Percentiles rank a stretch among this genome's conserved stretches.
Evolutionary conservation across 2,888 invertebrate species (phyloP).

Genomic region (Lochmaea capreae): DNA sequence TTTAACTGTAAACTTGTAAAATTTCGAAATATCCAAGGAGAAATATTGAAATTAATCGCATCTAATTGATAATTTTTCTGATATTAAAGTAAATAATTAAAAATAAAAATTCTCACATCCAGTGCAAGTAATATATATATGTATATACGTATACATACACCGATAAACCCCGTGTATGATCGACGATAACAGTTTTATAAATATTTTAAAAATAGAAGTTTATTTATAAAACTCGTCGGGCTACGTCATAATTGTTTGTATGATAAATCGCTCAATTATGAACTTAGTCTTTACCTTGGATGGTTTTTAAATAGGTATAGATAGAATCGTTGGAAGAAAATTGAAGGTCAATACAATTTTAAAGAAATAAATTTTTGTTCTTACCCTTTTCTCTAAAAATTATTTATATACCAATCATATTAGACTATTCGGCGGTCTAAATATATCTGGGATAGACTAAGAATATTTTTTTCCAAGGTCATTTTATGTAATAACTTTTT

Average conservation of each 20-base stretch:
- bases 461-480: no score
- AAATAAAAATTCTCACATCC: background rate
- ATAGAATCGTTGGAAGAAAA: background rate
- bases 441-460: no score
- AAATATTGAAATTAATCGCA: background rate
- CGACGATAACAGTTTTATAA: constrained; percentile 43
- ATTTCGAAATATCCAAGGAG: background rate
- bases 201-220: constrained; percentile 44
- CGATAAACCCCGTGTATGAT: constrained; percentile 38
- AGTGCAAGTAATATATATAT: background rate
- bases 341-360: no score
- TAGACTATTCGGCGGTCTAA: no score
- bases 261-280: constrained; percentile 46
- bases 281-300: constrained; percentile 42
- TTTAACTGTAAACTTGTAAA: no score
- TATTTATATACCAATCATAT: no score
- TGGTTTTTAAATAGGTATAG: constrained; percentile 18
- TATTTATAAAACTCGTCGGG: constrained; percentile 42
- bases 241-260: constrained; percentile 44
- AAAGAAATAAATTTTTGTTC: no score
- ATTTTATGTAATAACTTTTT: no score
- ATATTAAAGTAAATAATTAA: constrained; percentile 3
- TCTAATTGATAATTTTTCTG: background rate
- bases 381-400: no score
- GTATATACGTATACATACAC: background rate